These are phyloP conservation scores for Drosophila aldrichi DNA, from an alignment of 2,888 invertebrate species.

Conservation along the genomic window DNA sequence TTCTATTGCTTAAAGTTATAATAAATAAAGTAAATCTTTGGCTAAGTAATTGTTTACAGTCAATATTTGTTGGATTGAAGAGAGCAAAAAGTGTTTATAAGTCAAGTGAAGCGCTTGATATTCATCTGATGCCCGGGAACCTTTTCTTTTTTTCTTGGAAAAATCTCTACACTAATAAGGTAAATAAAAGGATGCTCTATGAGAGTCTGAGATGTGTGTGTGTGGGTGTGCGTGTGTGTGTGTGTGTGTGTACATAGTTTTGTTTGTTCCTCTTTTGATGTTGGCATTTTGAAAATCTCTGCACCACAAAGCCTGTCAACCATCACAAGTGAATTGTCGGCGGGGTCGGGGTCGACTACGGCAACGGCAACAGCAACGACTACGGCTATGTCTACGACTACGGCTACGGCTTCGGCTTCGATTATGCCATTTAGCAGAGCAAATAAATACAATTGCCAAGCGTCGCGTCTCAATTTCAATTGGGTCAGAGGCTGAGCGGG, in stretches of 20 bases:
- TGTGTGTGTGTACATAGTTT: constrained; percentile 29
- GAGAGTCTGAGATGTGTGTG: background rate
- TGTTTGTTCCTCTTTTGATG: constrained; percentile 44
- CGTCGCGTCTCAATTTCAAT: constrained; percentile 73
- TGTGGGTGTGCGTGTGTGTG: background rate
- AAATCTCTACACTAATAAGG: constrained; percentile 38
- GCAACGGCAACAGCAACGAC: background rate
- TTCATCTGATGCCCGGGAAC: constrained; percentile 11
- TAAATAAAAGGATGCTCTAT: constrained; percentile 28
- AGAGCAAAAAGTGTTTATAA: background rate
- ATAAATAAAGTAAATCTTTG: constrained; percentile 2
- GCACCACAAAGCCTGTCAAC: constrained; percentile 55
- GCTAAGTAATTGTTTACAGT: background rate
- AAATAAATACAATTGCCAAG: constrained; percentile 78
- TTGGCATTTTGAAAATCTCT: constrained; percentile 48
- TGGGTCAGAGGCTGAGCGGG: constrained; percentile 14
- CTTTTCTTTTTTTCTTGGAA: background rate
- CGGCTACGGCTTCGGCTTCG: constrained; percentile 43
- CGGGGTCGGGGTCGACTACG: constrained; percentile 4
- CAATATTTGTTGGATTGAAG: constrained; percentile 3
- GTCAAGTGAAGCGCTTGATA: constrained; percentile 24
- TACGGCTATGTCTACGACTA: background rate
- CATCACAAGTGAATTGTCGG: constrained; percentile 6
- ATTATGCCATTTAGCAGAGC: constrained; percentile 77
- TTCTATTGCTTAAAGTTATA: constrained; percentile 1